Base-by-base conservation (phyloP, 2,797 vertebrate genomes). In the Protosalanx chinensis region DNA sequence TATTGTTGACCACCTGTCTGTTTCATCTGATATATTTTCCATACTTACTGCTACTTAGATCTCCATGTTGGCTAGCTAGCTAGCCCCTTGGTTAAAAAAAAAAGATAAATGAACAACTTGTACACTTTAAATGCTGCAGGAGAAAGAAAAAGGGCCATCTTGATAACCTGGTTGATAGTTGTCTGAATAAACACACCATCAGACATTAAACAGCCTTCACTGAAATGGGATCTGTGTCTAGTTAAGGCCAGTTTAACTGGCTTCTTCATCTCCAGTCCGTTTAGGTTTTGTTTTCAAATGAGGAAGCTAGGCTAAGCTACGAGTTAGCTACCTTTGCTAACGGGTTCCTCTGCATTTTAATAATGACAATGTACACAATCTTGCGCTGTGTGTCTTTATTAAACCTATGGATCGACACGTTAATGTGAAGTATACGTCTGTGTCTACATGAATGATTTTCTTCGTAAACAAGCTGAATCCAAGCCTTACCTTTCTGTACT, bases 401-500 rank as follows among this genome's bases (percentile, higher is more conserved):
- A 2, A 32, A 33, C 27, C 4, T 41, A 18, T 63, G 32, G 13
- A 30, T 3, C 46, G 49, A 4, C 4, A 12, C 37, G 2, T 73
- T 7, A 33, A 62, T 32, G 16, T 8, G 5, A 35, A 49, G 59
- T 27, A 67, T 13, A 67, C 23, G 13, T 46, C 16, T 4, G 3
- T 57, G 37, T 18, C 23, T 53, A 51, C 12, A 12, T 23, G 53
- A 13, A 12, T 0, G 23, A 32, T 53, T 46, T n/a, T 41, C 1
- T 30, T 13, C 2, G 7, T 41, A 3, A 4, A 15, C 49, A 1
- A 23, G 32, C 15, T 57, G 13, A 5, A 60, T 58, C 56, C 3
- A 33, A 70, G 33, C 57, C 29, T 84, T 84, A 97, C 96, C 96
- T 95, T 97, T 98, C 92, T 97, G 95, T 87, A 97, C 95, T 72